Conservation (phyloP, 64 coral and sea anemone species). For the Montipora foliosa region DNA sequence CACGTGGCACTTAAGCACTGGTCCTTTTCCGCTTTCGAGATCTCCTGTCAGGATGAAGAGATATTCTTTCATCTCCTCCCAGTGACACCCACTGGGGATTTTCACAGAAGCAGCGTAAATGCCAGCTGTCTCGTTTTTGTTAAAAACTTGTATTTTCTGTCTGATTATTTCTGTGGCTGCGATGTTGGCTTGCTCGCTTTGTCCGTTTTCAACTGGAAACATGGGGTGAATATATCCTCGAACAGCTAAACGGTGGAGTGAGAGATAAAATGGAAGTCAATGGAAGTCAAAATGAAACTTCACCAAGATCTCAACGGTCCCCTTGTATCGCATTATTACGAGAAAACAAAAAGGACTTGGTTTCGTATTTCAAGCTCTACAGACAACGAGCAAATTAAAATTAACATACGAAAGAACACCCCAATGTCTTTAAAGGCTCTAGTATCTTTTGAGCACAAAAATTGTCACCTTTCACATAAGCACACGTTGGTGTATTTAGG, state of each 20-base stretch:
- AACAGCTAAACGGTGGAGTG: not conserved
- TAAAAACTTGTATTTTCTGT: slow-evolving; percentile 15
- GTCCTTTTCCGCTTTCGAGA: slow-evolving; percentile 25
- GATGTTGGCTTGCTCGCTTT: slow-evolving; percentile 9
- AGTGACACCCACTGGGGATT: slow-evolving; percentile 16
- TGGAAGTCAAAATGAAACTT: not conserved
- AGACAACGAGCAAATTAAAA: no score
- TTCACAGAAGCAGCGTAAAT: not conserved
- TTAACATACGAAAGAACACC: no score
- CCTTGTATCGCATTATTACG: no score
- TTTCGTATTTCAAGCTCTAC: no score
- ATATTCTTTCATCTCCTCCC: not conserved
- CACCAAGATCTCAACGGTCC: no score
- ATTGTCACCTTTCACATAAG: no score
- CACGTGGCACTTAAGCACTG: slow-evolving; percentile 9
- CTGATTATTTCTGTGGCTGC: slow-evolving; percentile 37
- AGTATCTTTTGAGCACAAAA: no score
- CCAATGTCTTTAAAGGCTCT: no score
- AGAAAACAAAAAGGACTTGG: no score
- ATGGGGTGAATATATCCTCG: slow-evolving; percentile 2
- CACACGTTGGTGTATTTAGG: no score
- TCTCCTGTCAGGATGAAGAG: slow-evolving; percentile 22
- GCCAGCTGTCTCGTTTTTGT: not conserved
- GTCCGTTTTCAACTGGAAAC: slow-evolving; percentile 18
- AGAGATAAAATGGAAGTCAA: no score